phyloP scores from a whole-genome alignment of 2,113 vertebrate genomes.

The Phoxinus phoxinus region DNA sequence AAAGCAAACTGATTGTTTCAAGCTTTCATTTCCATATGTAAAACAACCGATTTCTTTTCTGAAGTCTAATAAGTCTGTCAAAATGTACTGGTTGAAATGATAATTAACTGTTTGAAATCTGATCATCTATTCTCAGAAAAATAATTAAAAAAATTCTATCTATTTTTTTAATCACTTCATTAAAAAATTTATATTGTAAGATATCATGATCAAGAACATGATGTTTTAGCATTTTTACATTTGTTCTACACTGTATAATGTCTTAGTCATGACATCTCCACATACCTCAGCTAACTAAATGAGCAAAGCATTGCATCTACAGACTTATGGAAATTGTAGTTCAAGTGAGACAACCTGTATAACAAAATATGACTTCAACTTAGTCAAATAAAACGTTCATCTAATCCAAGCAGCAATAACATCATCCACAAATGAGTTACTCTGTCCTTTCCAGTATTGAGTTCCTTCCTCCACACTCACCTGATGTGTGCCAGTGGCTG shows the following conservation, averaged over 20 bases:
- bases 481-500: constrained; percentile 66
- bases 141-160: too few relatives aligned
- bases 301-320: too few relatives aligned
- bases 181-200: neutral
- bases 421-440: neutral
- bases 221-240: neutral
- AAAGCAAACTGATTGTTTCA: neutral
- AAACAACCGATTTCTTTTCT: neutral
- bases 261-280: too few relatives aligned
- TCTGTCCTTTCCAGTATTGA: neutral
- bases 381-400: neutral
- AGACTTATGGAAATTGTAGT: too few relatives aligned
- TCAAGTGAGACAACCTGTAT: too few relatives aligned
- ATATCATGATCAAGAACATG: neutral
- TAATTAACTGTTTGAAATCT: neutral
- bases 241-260: too few relatives aligned
- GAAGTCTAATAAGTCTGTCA: neutral
- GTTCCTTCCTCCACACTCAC: constrained; percentile 34
- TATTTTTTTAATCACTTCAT: neutral
- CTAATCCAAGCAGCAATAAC: neutral
- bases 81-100: neutral
- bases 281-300: too few relatives aligned
- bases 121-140: neutral
- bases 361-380: too few relatives aligned
- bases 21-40: neutral